Conservation (phyloP, 64 coral and sea anemone genomes). For the Dendrophyllia cribrosa region DNA sequence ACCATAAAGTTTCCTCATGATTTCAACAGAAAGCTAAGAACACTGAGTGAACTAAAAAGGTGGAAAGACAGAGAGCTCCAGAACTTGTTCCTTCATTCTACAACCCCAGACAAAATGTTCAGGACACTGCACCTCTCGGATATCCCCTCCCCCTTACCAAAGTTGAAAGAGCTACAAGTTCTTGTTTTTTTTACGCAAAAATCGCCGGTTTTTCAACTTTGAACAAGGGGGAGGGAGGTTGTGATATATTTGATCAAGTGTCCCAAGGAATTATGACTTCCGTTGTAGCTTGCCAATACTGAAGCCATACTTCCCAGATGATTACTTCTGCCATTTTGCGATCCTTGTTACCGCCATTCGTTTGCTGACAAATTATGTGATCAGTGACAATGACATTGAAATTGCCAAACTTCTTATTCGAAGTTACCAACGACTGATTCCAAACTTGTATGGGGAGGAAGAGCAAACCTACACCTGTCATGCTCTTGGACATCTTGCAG, state of each 20-base stretch:
- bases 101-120: too few species aligned
- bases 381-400: background rate
- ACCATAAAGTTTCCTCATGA: conserved; percentile 1
- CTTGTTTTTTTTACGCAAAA: too few species aligned
- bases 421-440: background rate
- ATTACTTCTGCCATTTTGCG: conserved; percentile 7
- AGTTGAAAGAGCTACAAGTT: too few species aligned
- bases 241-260: too few species aligned
- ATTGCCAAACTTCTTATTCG: conserved; percentile 2
- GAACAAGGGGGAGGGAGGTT: too few species aligned
- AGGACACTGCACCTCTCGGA: too few species aligned
- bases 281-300: background rate
- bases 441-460: background rate
- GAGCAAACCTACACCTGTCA: background rate
- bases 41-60: background rate
- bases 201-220: too few species aligned
- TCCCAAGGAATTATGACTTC: too few species aligned
- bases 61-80: conserved; percentile 13
- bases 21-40: background rate
- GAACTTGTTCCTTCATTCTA: background rate
- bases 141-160: too few species aligned
- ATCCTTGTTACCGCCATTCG: background rate
- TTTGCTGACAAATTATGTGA: background rate
- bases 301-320: background rate
- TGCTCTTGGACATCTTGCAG: background rate